Conservation (phyloP, 2,797 vertebrate genomes). For the Loris lydekkerianus region DNA sequence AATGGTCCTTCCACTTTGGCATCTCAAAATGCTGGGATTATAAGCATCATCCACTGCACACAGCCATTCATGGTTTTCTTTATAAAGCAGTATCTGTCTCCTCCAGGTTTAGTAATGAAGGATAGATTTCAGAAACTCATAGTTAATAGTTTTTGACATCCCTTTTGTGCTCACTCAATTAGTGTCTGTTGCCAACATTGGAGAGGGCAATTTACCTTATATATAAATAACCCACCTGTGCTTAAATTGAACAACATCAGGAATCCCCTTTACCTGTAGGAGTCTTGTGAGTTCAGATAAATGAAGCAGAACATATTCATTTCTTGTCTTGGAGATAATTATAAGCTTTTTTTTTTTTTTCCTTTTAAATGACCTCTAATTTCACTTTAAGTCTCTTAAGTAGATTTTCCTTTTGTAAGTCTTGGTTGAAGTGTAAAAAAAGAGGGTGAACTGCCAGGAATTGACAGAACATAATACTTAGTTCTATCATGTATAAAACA, state of each 20-base stretch:
- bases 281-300: not conserved
- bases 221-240: not conserved
- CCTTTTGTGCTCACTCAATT: not conserved
- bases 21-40: too few species aligned
- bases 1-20: too few species aligned
- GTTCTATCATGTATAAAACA: not conserved
- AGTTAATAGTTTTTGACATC: not conserved
- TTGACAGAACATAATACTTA: not conserved
- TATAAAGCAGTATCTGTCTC: not conserved
- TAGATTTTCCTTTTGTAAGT: slow-evolving; percentile 4
- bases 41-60: too few species aligned
- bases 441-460: not conserved
- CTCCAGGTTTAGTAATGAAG: not conserved
- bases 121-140: not conserved
- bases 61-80: not conserved
- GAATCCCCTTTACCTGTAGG: not conserved
- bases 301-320: not conserved
- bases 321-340: not conserved
- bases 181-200: not conserved
- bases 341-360: not conserved
- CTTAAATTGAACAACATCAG: not conserved
- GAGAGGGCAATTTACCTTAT: not conserved
- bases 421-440: not conserved
- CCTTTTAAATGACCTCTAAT: not conserved
- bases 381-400: not conserved